These are phyloP conservation scores for Nasonia oneida DNA, from an alignment of 2,888 invertebrate species.

Conservation along the genomic window DNA sequence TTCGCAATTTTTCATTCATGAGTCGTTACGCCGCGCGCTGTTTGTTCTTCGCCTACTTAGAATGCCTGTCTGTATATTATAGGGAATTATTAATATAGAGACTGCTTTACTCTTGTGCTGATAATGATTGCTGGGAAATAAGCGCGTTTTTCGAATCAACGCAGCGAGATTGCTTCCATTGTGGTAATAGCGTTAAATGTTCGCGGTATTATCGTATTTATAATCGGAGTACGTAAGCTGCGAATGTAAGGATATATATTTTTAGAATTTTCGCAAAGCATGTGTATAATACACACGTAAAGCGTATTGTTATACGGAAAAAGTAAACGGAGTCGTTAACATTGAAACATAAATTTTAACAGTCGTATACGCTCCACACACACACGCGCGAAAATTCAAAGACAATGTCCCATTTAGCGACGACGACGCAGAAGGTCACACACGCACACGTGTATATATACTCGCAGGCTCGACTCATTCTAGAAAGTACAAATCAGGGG, in stretches of 20 bases:
- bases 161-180: constrained; percentile 20
- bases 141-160: constrained; percentile 13
- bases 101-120: background rate
- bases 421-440: constrained; percentile 52
- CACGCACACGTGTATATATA: background rate
- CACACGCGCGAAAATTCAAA: constrained; percentile 21
- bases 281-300: background rate
- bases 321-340: constrained; percentile 16
- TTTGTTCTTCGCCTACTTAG: constrained; percentile 42
- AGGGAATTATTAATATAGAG: constrained; percentile 44
- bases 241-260: constrained; percentile 8
- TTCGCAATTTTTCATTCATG: constrained; percentile 54
- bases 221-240: constrained; percentile 5
- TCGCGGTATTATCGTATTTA: background rate
- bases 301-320: constrained; percentile 4
- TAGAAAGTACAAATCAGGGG: constrained; percentile 57
- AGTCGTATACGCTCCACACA: background rate
- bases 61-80: background rate
- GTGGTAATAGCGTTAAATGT: constrained; percentile 3
- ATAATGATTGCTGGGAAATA: constrained; percentile 1
- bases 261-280: background rate
- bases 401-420: constrained; percentile 55
- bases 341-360: constrained; percentile 45
- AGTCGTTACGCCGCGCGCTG: constrained; percentile 8
- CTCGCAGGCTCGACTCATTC: constrained; percentile 44